These are phyloP conservation scores for Caradrina kadenii DNA, from an alignment of 2,888 invertebrate genomes.

Conservation along the genomic window DNA sequence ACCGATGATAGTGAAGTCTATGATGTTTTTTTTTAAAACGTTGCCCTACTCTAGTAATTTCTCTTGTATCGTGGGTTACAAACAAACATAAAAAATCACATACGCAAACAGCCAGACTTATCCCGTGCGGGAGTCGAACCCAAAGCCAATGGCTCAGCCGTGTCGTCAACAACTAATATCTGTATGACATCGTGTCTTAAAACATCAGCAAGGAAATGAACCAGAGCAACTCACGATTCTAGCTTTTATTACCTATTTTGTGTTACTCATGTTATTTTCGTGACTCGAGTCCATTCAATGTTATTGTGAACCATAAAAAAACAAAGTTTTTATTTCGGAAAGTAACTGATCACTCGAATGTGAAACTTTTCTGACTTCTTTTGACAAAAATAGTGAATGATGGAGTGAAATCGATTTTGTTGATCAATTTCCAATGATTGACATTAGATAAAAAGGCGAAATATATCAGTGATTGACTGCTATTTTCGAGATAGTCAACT, in stretches of 20 bases:
- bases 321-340: conserved; percentile 26
- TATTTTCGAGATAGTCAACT: not conserved
- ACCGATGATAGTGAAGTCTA: too few species aligned
- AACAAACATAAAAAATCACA: too few species aligned
- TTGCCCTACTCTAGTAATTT: too few species aligned
- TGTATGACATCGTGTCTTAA: not conserved
- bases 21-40: too few species aligned
- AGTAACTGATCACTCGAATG: conserved; percentile 26
- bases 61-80: too few species aligned
- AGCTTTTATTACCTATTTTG: conserved; percentile 13
- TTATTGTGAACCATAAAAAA: conserved; percentile 24
- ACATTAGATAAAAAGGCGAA: not conserved
- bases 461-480: not conserved
- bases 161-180: too few species aligned
- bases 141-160: too few species aligned
- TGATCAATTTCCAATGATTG: not conserved
- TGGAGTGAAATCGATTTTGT: conserved; percentile 8
- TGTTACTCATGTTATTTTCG: conserved; percentile 27
- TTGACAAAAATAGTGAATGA: conserved; percentile 7
- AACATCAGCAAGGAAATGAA: conserved; percentile 18
- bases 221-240: conserved; percentile 20
- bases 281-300: conserved; percentile 40
- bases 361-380: conserved; percentile 24
- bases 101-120: too few species aligned
- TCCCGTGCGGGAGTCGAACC: too few species aligned